A percentile compares a stretch with the other conserved stretches of the same genome.
Conservation (phyloP, 2,797 vertebrate species). For the Momotus momota region DNA sequence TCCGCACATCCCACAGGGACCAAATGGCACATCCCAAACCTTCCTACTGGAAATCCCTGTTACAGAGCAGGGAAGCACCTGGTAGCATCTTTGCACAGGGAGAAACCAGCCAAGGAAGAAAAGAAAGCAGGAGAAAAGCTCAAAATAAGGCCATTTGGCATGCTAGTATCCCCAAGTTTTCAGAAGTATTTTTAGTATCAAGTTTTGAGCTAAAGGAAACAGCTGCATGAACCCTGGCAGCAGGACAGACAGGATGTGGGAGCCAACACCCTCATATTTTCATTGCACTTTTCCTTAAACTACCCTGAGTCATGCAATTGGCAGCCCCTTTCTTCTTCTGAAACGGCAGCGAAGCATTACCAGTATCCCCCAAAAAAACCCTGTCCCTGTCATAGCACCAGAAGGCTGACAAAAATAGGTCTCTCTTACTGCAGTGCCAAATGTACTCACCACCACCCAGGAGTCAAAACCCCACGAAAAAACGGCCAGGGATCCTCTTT, state of each 20-base stretch:
- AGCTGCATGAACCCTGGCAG: not conserved
- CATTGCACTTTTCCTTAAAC: not conserved
- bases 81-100: not conserved
- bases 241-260: not conserved
- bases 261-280: not conserved
- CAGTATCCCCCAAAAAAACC: conserved; percentile 3
- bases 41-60: not conserved
- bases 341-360: not conserved
- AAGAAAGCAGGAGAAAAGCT: not conserved
- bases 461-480: accelerated
- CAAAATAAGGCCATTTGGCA: not conserved
- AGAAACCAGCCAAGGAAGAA: not conserved
- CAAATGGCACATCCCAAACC: not conserved
- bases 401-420: conserved; percentile 38
- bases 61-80: not conserved
- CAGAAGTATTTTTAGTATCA: not conserved
- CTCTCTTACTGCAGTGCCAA: not conserved
- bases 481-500: not conserved
- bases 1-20: accelerated
- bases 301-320: not conserved
- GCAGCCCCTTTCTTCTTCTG: not conserved
- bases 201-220: not conserved
- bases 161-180: not conserved
- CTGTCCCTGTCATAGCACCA: not conserved
- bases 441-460: not conserved